A percentile compares a stretch with the other conserved stretches of the same genome.
phyloP scores from a whole-genome alignment of 2,888 invertebrate species.

The Atethmia centrago region DNA sequence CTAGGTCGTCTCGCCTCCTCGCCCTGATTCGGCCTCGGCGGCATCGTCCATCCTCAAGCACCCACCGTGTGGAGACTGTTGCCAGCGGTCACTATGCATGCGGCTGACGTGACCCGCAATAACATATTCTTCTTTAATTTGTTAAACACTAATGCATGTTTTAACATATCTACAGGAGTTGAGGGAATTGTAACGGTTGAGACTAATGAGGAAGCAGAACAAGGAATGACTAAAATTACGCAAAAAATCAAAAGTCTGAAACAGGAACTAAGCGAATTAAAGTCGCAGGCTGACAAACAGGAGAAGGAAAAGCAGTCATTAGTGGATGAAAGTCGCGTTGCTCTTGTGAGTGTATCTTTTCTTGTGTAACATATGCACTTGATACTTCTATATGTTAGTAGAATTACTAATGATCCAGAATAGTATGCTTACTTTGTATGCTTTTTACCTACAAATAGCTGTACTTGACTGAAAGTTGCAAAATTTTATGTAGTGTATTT shows the following conservation, averaged over 20 bases:
- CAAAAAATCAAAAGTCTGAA: conserved; percentile 79
- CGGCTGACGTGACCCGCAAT: background rate
- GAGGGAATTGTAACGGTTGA: conserved; percentile 76
- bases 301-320: conserved; percentile 82
- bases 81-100: too few species aligned
- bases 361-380: background rate
- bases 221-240: conserved; percentile 74
- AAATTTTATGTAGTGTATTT: background rate
- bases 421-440: background rate
- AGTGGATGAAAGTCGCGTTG: conserved; percentile 84
- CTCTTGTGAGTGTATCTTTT: conserved; percentile 75
- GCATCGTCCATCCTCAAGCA: too few species aligned
- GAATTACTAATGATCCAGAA: background rate
- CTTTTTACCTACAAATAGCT: background rate
- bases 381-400: background rate
- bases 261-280: conserved; percentile 78
- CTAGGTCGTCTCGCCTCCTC: too few species aligned
- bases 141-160: background rate
- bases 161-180: conserved; percentile 72
- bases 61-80: too few species aligned
- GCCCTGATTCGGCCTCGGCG: too few species aligned
- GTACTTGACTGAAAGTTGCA: background rate
- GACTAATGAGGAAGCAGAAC: conserved; percentile 80
- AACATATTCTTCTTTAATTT: background rate
- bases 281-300: conserved; percentile 79